A percentile compares a stretch with the other conserved stretches of the same genome.
phyloP scores from a whole-genome alignment of 2,888 invertebrate genomes.

The Buathra laborator region DNA sequence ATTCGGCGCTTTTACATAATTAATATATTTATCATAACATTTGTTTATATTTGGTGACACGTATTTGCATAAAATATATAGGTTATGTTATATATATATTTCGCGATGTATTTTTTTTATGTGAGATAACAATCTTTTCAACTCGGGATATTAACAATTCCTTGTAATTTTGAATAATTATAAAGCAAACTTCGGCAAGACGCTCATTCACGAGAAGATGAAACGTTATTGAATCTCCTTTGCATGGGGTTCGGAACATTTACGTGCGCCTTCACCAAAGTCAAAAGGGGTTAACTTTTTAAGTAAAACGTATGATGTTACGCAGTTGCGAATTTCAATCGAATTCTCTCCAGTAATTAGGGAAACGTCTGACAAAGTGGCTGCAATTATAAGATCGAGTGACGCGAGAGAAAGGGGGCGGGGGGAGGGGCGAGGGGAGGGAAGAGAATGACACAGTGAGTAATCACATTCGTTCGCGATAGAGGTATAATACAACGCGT shows the following conservation, averaged over 20 bases:
- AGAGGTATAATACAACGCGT: constrained; percentile 7
- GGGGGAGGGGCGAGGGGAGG: constrained; percentile 1
- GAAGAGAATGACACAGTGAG: constrained; percentile 49
- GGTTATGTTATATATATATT: no score
- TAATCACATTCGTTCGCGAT: constrained; percentile 64
- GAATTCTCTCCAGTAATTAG: constrained; percentile 56
- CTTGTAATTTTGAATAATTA: background rate
- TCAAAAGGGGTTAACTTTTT: constrained; percentile 15
- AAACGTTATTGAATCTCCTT: background rate
- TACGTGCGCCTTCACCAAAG: background rate
- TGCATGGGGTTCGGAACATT: background rate
- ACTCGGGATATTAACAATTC: constrained; percentile 1
- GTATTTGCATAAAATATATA: no score
- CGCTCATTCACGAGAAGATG: background rate
- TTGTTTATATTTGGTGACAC: no score
- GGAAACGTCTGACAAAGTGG: constrained; percentile 62
- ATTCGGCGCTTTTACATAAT: no score
- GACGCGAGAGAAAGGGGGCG: background rate
- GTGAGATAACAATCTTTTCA: no score
- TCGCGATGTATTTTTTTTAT: no score
- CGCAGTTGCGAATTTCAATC: constrained; percentile 49
- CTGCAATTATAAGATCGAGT: constrained; percentile 60
- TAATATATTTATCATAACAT: no score
- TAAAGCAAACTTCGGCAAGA: background rate
- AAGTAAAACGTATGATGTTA: background rate